Evolutionary conservation across 2,888 invertebrate genomes (phyloP), one percentile per base, ranked within the genome.

Genomic region (Luperina testacea): DNA sequence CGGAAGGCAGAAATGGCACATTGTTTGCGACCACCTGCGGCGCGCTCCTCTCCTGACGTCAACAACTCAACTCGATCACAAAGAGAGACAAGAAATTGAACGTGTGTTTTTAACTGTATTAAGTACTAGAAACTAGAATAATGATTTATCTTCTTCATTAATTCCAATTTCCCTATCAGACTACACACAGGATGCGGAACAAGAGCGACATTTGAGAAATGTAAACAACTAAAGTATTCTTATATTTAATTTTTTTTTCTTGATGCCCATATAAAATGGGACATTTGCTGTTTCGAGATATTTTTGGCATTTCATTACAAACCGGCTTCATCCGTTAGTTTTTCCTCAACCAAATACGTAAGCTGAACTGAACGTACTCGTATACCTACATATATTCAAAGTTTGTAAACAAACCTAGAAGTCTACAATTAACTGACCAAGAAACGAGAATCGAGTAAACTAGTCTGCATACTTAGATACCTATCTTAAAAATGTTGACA

Each of bases 21-120:
- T 87, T 86, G 86, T 86, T 82, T 38, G 75, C 84, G 86, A 87
- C 87, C 86, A 87, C 87, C 87, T 79, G 82, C 75, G 42, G 75
- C 75, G 84, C 24, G 70, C 59, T 17, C 15, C 38, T 9, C 13
- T 48, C 71, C 27, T 81, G 81, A 84, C 88, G 81, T 78, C 88
- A 87, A 51, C 75, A 13, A 75, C 48, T 57, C 42, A n/a, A 61
- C 61, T 57, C 8, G 27, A 9, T 32, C 53, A 72, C 75, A 13
- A 74, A 77, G 59, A 74, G 5, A 48, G 61, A 20, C 57, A n/a
- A 67, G 24, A 77, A 20, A 61, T 48, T 64, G 38, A 24, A 69
- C n/a, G 42, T 69, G 57, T 32, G 59, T 69, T 59, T 63, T 48
- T 61, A 17, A 53, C 15, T 32, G 20, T 32, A 20, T 20, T 48